Percentiles rank a stretch among this genome's conserved stretches.
phyloP scores from a whole-genome alignment of 2,113 vertebrate species.

The Sceloporus undulatus region DNA sequence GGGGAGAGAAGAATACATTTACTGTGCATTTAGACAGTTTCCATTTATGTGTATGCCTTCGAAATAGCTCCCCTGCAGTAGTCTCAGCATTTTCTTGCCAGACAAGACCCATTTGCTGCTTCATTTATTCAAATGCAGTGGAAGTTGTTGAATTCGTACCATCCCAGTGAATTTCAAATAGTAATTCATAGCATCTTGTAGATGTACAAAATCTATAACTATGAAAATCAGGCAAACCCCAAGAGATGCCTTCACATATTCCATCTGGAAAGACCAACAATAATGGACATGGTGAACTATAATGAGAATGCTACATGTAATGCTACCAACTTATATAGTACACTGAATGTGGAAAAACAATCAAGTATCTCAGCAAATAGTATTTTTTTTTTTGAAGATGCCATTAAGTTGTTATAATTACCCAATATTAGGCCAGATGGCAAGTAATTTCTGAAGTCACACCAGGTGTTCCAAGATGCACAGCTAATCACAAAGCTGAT shows the following conservation, averaged over 20 bases:
- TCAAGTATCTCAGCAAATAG: slow-evolving; percentile 68
- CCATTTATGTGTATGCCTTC: slow-evolving; percentile 51
- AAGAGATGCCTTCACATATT: slow-evolving; percentile 44
- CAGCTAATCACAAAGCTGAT: slow-evolving; percentile 79
- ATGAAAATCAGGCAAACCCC: slow-evolving; percentile 50
- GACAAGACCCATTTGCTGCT: slow-evolving; percentile 54
- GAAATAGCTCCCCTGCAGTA: slow-evolving; percentile 51
- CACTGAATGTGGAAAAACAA: slow-evolving; percentile 56
- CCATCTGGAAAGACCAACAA: slow-evolving; percentile 5
- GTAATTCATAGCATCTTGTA: slow-evolving; percentile 44
- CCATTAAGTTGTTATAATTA: slow-evolving; percentile 80
- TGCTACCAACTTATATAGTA: slow-evolving; percentile 57
- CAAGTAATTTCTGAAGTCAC: slow-evolving; percentile 76
- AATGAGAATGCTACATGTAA: slow-evolving; percentile 56
- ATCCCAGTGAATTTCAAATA: slow-evolving; percentile 44
- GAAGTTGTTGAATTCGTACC: slow-evolving; percentile 52
- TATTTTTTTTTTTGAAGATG: slow-evolving; percentile 61
- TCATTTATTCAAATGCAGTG: slow-evolving; percentile 64
- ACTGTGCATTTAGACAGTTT: slow-evolving; percentile 39
- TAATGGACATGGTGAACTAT: slow-evolving; percentile 12
- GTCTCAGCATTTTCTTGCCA: slow-evolving; percentile 54
- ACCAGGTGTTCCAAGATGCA: slow-evolving; percentile 79
- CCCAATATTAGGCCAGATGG: slow-evolving; percentile 79
- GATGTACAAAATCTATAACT: slow-evolving; percentile 37
- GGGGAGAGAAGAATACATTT: slow-evolving; percentile 26